Conservation (phyloP, 2,888 invertebrate species). For the Athetis lepigone region DNA sequence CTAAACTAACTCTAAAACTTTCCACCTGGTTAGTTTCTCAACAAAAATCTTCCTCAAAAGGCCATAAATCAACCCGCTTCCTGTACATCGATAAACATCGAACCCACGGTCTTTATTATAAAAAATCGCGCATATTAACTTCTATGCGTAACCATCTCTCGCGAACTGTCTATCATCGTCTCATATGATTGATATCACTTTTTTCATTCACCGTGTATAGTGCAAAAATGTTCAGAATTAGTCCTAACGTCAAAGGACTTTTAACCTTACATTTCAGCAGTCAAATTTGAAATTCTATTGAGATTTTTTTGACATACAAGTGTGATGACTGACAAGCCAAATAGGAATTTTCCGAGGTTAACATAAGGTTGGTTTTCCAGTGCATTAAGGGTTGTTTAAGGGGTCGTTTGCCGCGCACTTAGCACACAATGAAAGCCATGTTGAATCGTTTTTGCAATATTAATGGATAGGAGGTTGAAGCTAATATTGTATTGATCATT, state of each 20-base stretch:
- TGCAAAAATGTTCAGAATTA: constrained; percentile 73
- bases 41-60: constrained; percentile 26
- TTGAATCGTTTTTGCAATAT: constrained; percentile 76
- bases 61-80: constrained; percentile 54
- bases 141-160: constrained; percentile 54
- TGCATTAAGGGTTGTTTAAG: constrained; percentile 73
- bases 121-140: constrained; percentile 58
- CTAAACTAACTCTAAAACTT: constrained; percentile 5
- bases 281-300: constrained; percentile 47
- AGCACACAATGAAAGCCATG: constrained; percentile 83
- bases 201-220: constrained; percentile 76
- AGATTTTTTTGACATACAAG: constrained; percentile 3
- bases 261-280: rapidly evolving
- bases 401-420: constrained; percentile 72
- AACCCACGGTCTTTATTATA: constrained; percentile 54
- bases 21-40: constrained; percentile 29
- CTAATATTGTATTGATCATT: constrained; percentile 78
- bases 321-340: neutral
- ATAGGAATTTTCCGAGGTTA: neutral
- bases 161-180: constrained; percentile 82
- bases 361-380: constrained; percentile 62
- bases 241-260: constrained; percentile 63
- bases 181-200: constrained; percentile 87
- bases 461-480: constrained; percentile 78
- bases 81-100: constrained; percentile 48